These are phyloP conservation scores for Epirrhoe tristata DNA, from an alignment of 2,888 invertebrate genomes.

Conservation along the genomic window DNA sequence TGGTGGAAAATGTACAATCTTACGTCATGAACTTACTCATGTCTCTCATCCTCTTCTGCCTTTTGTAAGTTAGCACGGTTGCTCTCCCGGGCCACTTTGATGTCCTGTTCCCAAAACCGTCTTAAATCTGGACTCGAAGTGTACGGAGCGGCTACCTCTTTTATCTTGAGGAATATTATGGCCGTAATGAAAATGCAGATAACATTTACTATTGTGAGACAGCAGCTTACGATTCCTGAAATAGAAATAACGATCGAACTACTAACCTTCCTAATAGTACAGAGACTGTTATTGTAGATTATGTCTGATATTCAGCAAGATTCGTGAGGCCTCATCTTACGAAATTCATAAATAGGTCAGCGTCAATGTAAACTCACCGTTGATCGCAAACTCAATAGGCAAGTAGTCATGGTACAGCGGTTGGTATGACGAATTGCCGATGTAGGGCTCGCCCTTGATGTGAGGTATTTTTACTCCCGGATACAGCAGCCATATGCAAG, in stretches of 20 bases:
- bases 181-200: conserved; percentile 93
- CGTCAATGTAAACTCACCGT: conserved; percentile 75
- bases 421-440: conserved; percentile 87
- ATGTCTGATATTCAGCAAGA: neutral
- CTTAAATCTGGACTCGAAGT: conserved; percentile 90
- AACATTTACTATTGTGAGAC: conserved; percentile 92
- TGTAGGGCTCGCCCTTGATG: conserved; percentile 87
- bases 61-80: conserved; percentile 86
- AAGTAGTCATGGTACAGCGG: conserved; percentile 90
- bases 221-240: conserved; percentile 90
- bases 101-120: conserved; percentile 93
- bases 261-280: neutral
- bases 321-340: conserved; percentile 9
- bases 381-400: conserved; percentile 90
- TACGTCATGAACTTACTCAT: conserved; percentile 63
- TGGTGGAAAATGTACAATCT: neutral
- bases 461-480: conserved; percentile 89
- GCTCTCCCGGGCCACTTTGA: conserved; percentile 89
- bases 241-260: conserved; percentile 20
- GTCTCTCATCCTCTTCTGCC: conserved; percentile 83
- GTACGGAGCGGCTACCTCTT: conserved; percentile 93
- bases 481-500: conserved; percentile 89
- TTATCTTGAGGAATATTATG: conserved; percentile 92
- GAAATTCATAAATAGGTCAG: conserved; percentile 14
- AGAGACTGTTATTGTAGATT: neutral